Conservation (phyloP, 2,888 invertebrate genomes). For the Eupithecia tripunctaria region DNA sequence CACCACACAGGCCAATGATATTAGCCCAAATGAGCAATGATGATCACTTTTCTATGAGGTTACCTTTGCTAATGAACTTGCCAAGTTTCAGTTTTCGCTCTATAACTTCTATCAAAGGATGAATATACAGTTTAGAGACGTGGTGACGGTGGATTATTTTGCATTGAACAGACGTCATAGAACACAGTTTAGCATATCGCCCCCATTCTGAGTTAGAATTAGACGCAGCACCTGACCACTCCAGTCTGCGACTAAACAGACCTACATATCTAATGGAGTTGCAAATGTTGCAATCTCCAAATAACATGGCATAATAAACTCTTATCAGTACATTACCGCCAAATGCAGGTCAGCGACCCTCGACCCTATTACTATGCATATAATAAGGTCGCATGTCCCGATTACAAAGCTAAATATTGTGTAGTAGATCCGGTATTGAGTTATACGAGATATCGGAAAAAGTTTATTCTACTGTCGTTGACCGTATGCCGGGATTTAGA, state of each 20-base stretch:
- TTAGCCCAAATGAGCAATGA: neutral
- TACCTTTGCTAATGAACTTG: neutral
- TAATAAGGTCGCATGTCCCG: neutral
- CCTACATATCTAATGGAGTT: constrained; percentile 26
- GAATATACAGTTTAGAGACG: neutral
- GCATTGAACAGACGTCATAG: neutral
- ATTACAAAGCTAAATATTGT: constrained; percentile 17
- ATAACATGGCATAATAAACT: constrained; percentile 31
- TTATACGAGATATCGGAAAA: neutral
- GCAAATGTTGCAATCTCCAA: constrained; percentile 10
- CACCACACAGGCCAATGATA: neutral
- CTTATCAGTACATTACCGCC: constrained; percentile 44
- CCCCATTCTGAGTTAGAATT: constrained; percentile 16
- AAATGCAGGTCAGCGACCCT: constrained; percentile 32
- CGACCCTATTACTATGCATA: constrained; percentile 18
- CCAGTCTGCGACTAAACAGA: constrained; percentile 32
- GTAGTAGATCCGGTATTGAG: constrained; percentile 5
- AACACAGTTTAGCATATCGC: neutral
- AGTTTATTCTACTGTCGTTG: neutral
- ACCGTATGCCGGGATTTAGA: neutral
- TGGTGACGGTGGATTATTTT: neutral
- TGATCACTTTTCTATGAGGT: neutral
- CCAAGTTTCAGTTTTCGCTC: neutral
- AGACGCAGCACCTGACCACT: constrained; percentile 18
- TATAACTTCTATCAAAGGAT: neutral